phyloP scores from a whole-genome alignment of 1,140 invertebrate species.

The Dendroctonus ponderosae region DNA sequence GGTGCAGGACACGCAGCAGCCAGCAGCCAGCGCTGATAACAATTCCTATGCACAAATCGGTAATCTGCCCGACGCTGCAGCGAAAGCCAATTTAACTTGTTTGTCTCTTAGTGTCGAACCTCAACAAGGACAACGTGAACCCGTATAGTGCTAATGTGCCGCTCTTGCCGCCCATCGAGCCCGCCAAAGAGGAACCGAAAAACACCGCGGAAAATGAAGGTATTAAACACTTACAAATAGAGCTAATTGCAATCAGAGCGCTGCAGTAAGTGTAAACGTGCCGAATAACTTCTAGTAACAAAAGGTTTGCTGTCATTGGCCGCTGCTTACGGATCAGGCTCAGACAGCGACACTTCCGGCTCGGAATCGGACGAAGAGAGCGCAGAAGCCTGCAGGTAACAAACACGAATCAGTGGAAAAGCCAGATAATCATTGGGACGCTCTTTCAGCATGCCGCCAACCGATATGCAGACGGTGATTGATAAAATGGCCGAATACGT shows the following conservation, averaged over 20 bases:
- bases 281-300: conserved; percentile 27
- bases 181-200: conserved; percentile 17
- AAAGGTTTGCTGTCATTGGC: conserved; percentile 55
- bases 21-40: conserved; percentile 14
- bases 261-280: not conserved
- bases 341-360: conserved; percentile 51
- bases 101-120: conserved; percentile 39
- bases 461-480: conserved; percentile 82
- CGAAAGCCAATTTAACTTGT: not conserved
- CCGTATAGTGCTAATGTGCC: conserved; percentile 33
- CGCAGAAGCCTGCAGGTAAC: conserved; percentile 28
- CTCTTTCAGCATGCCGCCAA: conserved; percentile 62
- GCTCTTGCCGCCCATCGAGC: conserved; percentile 18
- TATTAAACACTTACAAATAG: not conserved
- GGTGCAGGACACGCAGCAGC: not conserved
- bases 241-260: not conserved
- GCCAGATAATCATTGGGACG: not conserved
- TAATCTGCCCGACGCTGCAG: not conserved
- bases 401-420: not conserved
- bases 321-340: conserved; percentile 57
- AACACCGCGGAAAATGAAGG: conserved; percentile 9
- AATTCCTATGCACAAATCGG: conserved; percentile 47
- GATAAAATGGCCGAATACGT: conserved; percentile 96
- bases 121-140: conserved; percentile 39
- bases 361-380: conserved; percentile 36